phyloP scores from a whole-genome alignment of 1,140 invertebrate genomes.

The Eriosoma lanigerum region DNA sequence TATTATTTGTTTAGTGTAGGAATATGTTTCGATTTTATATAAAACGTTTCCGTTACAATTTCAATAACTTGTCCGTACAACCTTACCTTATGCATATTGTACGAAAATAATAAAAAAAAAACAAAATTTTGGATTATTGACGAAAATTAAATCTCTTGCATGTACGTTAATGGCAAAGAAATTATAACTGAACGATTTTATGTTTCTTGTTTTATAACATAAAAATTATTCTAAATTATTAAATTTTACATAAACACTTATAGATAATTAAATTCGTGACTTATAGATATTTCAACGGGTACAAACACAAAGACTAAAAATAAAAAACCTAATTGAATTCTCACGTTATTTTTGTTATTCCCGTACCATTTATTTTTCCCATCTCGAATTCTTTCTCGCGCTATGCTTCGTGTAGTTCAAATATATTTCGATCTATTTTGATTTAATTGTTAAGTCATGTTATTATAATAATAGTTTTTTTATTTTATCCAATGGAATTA shows the following conservation, averaged over 20 bases:
- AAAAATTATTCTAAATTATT: not conserved
- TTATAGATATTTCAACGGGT: slow-evolving; percentile 28
- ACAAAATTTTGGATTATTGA: too few species aligned
- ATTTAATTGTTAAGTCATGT: slow-evolving; percentile 4
- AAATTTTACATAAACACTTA: slow-evolving; percentile 18
- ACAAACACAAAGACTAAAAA: not conserved
- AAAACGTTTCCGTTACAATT: too few species aligned
- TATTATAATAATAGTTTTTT: not conserved
- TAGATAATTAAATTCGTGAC: slow-evolving; percentile 35
- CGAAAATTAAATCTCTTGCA: too few species aligned
- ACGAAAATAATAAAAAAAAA: too few species aligned
- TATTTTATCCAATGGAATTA: not conserved
- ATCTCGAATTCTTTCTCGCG: slow-evolving; percentile 9
- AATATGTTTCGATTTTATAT: too few species aligned
- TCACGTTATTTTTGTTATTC: slow-evolving; percentile 36
- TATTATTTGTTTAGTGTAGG: too few species aligned
- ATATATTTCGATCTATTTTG: slow-evolving; percentile 19
- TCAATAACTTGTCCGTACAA: too few species aligned
- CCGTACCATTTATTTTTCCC: slow-evolving; percentile 7
- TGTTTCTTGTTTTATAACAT: too few species aligned
- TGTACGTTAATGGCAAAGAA: too few species aligned
- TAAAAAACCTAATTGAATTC: slow-evolving; percentile 28
- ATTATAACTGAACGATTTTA: too few species aligned
- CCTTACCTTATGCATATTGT: too few species aligned
- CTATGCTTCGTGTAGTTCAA: not conserved